Conservation (phyloP, 2,113 vertebrate genomes). For the Pituophis catenifer region DNA sequence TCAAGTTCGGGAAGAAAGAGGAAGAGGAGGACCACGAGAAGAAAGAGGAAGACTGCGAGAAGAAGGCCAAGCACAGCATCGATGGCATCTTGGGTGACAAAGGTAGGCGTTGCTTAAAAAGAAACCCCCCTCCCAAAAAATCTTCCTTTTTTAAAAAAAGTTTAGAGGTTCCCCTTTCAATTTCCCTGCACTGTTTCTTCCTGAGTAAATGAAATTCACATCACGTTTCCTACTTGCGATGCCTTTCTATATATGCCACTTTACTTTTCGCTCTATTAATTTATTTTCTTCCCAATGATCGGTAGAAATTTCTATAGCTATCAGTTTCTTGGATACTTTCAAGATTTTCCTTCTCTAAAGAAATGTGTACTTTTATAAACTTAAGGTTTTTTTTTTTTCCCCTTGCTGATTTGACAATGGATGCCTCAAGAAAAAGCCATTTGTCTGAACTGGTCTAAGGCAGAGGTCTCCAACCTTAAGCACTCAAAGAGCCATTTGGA, state of each 20-base stretch:
- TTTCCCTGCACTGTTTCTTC: not conserved
- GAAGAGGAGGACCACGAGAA: conserved; percentile 96
- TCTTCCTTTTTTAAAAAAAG: too few species aligned
- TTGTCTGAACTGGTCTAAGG: not conserved
- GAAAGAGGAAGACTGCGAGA: conserved; percentile 98
- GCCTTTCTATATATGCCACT: not conserved
- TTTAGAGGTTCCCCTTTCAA: too few species aligned
- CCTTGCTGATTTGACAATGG: not conserved
- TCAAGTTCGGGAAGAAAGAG: conserved; percentile 99
- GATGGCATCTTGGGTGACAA: conserved; percentile 99
- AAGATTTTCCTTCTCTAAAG: not conserved
- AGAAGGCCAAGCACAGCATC: conserved; percentile 99
- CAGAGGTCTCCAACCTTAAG: too few species aligned
- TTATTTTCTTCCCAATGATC: not conserved
- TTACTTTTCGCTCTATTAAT: not conserved
- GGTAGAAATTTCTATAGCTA: not conserved
- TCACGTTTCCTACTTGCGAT: not conserved
- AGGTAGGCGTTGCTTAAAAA: conserved; percentile 74
- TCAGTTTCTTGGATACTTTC: not conserved
- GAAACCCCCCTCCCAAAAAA: not conserved
- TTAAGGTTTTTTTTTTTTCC: not conserved
- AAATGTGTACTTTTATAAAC: not conserved
- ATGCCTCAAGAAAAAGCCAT: not conserved
- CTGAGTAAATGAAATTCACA: not conserved
- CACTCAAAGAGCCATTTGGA: too few species aligned